phyloP scores from a whole-genome alignment of 2,113 vertebrate genomes.

The Pitta sordida region DNA sequence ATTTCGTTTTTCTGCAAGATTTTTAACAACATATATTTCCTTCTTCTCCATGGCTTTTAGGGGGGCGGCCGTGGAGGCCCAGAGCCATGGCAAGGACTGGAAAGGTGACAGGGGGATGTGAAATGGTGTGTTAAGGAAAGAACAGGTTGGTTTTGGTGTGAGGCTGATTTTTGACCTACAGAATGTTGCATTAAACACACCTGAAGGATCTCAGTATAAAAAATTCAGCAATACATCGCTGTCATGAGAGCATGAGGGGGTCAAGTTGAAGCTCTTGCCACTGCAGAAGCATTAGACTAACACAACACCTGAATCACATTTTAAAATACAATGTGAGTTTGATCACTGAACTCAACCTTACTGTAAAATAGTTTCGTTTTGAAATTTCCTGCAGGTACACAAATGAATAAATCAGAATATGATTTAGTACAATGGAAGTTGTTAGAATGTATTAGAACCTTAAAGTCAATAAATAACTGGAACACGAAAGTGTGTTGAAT shows the following conservation, averaged over 20 bases:
- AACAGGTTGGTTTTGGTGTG: neutral
- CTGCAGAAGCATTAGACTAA: neutral
- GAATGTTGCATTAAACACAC: neutral
- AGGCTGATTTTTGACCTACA: neutral
- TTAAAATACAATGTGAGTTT: neutral
- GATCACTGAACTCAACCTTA: neutral
- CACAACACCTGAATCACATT: neutral
- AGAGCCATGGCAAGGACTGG: neutral
- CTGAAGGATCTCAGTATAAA: neutral
- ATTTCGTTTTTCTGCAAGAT: neutral
- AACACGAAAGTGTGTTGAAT: neutral
- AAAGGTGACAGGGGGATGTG: neutral
- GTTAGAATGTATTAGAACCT: neutral
- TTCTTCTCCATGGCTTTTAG: neutral
- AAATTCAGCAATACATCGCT: neutral
- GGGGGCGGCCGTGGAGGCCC: neutral
- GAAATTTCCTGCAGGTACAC: neutral
- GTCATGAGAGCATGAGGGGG: neutral
- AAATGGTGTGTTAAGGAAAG: neutral
- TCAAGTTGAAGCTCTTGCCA: neutral
- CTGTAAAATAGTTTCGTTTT: neutral
- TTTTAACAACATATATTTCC: neutral
- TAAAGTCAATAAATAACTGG: neutral
- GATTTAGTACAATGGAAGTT: neutral
- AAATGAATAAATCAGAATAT: neutral